A percentile compares a stretch with the other conserved stretches of the same genome.
Evolutionary conservation across 2,797 vertebrate species (phyloP).

Genomic region (Bovichtus diacanthus): DNA sequence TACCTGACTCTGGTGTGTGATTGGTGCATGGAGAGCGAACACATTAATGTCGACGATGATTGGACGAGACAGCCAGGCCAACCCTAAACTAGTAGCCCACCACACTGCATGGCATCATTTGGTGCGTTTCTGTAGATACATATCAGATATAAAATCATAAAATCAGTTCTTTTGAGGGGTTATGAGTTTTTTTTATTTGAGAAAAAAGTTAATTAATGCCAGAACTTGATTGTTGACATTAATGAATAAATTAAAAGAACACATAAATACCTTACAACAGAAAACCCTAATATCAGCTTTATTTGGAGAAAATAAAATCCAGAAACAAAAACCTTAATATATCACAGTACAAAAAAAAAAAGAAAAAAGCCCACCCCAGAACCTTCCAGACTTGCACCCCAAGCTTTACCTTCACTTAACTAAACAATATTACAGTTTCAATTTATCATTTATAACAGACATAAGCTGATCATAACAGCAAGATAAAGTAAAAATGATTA

Average conservation of each 20-base stretch:
- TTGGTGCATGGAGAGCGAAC: constrained; percentile 52
- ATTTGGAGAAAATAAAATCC: constrained; percentile 62
- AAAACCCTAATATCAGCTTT: constrained; percentile 76
- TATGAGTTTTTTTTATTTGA: constrained; percentile 34
- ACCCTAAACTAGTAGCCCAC: background rate
- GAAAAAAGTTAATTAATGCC: constrained; percentile 37
- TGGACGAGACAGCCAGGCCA: constrained; percentile 49
- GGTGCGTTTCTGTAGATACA: background rate
- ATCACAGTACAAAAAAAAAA: constrained; percentile 71
- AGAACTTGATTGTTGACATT: constrained; percentile 29
- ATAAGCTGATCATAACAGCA: constrained; percentile 72
- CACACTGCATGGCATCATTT: background rate
- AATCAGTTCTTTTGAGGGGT: constrained; percentile 3
- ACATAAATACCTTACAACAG: constrained; percentile 54
- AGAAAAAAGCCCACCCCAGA: constrained; percentile 38
- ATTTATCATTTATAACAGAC: constrained; percentile 65
- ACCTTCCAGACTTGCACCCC: constrained; percentile 46
- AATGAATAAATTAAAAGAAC: constrained; percentile 34
- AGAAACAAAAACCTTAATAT: constrained; percentile 61
- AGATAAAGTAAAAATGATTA: constrained; percentile 77
- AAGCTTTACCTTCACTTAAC: constrained; percentile 67
- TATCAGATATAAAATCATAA: background rate
- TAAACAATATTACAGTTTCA: constrained; percentile 72
- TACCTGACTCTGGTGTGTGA: constrained; percentile 26
- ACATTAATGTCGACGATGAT: constrained; percentile 36